phyloP scores from a whole-genome alignment of 2,113 vertebrate species.

The Poeciliopsis retropinna region DNA sequence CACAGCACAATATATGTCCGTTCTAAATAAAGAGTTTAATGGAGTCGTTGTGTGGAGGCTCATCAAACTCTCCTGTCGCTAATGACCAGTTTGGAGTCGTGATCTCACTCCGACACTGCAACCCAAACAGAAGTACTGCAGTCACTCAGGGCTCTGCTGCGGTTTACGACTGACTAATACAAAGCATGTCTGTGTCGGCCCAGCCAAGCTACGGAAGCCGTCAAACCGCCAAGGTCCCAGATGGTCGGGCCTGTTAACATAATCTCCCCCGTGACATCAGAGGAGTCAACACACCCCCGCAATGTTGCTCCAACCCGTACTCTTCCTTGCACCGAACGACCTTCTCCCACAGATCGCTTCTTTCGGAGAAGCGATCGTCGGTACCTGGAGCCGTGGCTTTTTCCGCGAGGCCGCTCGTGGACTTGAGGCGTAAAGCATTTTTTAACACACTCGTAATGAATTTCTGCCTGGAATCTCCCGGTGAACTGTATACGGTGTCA shows the following conservation, averaged over 20 bases:
- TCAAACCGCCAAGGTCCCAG: constrained; percentile 51
- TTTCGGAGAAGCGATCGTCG: constrained; percentile 42
- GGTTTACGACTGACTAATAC: constrained; percentile 63
- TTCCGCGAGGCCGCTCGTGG: constrained; percentile 38
- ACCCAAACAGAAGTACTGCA: constrained; percentile 73
- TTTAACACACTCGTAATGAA: constrained; percentile 47
- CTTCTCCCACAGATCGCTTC: no score
- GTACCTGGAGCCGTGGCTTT: constrained; percentile 36
- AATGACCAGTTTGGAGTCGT: constrained; percentile 38
- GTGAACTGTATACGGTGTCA: constrained; percentile 7
- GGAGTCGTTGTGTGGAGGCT: neutral
- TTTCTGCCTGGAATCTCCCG: constrained; percentile 33
- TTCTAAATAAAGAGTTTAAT: neutral
- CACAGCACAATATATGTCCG: no score
- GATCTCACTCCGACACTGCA: constrained; percentile 61
- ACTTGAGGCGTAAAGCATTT: constrained; percentile 34
- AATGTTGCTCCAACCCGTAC: constrained; percentile 17
- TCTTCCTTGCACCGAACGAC: constrained; percentile 12
- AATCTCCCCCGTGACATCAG: constrained; percentile 67
- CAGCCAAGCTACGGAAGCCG: constrained; percentile 57
- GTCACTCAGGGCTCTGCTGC: constrained; percentile 43
- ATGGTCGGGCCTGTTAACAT: constrained; percentile 70
- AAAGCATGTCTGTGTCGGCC: constrained; percentile 69
- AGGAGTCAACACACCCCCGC: constrained; percentile 7
- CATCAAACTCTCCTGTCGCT: neutral